A percentile compares a stretch with the other conserved stretches of the same genome.
Conservation (phyloP, 2,797 vertebrate species). For the Hephaestus fuliginosus region DNA sequence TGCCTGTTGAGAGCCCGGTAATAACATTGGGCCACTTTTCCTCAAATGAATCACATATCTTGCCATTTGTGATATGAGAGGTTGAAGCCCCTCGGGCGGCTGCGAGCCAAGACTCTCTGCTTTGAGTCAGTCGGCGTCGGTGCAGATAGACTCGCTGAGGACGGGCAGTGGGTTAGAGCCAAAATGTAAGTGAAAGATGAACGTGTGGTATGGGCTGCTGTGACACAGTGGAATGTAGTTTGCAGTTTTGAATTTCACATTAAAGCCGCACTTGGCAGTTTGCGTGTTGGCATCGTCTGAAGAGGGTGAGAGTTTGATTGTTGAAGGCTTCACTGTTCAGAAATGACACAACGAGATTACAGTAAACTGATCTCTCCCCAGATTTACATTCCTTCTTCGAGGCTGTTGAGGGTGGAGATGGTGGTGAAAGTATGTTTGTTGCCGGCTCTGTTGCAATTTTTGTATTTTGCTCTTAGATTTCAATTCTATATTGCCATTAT, state of each 20-base stretch:
- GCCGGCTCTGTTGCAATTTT: constrained; percentile 18
- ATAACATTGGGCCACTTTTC: constrained; percentile 54
- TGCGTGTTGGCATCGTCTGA: constrained; percentile 37
- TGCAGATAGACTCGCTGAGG: constrained; percentile 52
- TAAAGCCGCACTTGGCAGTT: constrained; percentile 57
- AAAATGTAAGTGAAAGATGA: constrained; percentile 55
- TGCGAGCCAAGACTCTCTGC: constrained; percentile 46
- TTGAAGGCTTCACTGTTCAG: constrained; percentile 42
- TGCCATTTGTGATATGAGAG: constrained; percentile 57
- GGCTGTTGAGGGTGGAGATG: constrained; percentile 14
- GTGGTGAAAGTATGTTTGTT: constrained; percentile 24
- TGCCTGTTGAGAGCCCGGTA: constrained; percentile 36
- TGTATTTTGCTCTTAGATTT: not conserved
- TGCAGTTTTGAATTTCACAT: constrained; percentile 68
- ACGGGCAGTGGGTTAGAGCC: constrained; percentile 40
- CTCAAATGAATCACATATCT: constrained; percentile 65
- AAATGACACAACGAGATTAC: constrained; percentile 50
- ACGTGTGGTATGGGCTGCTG: constrained; percentile 35
- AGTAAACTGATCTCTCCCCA: constrained; percentile 47
- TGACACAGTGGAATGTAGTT: constrained; percentile 58
- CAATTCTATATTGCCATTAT: constrained; percentile 1
- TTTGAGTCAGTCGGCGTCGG: constrained; percentile 49
- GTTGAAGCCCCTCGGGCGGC: constrained; percentile 33
- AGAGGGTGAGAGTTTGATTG: constrained; percentile 40
- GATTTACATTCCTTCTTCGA: constrained; percentile 56